These are phyloP conservation scores for Eutolmus rufibarbis DNA, from an alignment of 2,888 invertebrate genomes.

Conservation along the genomic window DNA sequence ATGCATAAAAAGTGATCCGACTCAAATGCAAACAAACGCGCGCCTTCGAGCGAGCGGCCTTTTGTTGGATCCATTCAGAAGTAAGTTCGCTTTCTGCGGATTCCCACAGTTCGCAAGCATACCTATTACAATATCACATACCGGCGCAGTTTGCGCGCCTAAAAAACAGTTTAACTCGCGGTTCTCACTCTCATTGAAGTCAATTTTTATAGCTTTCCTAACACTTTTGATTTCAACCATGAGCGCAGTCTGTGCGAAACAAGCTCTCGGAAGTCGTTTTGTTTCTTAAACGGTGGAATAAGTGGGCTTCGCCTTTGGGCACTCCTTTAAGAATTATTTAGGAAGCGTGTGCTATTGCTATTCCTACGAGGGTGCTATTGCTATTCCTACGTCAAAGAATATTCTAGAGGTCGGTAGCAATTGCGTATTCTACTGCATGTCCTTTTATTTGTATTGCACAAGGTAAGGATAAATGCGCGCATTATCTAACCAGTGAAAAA, in stretches of 20 bases:
- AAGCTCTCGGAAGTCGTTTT: not conserved
- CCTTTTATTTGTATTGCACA: not conserved
- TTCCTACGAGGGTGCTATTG: too few species aligned
- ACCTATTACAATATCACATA: not conserved
- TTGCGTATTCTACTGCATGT: not conserved
- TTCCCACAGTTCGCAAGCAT: not conserved
- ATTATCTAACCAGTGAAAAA: not conserved
- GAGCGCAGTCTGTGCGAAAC: not conserved
- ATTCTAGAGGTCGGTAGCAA: not conserved
- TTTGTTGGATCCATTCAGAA: not conserved
- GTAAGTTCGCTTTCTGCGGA: not conserved
- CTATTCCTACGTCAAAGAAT: not conserved
- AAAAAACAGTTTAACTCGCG: not conserved
- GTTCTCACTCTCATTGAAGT: not conserved
- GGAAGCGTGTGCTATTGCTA: too few species aligned
- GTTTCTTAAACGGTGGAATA: not conserved
- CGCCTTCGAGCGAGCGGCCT: not conserved
- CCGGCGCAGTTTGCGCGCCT: not conserved
- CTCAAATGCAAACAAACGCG: not conserved
- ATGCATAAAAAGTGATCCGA: constrained; percentile 8
- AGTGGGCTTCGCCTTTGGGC: not conserved
- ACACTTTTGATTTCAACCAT: not conserved
- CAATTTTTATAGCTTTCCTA: not conserved
- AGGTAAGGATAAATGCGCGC: not conserved
- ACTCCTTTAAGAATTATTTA: not conserved